phyloP scores from a whole-genome alignment of 2,888 invertebrate species.

The Mythimna ferrago region DNA sequence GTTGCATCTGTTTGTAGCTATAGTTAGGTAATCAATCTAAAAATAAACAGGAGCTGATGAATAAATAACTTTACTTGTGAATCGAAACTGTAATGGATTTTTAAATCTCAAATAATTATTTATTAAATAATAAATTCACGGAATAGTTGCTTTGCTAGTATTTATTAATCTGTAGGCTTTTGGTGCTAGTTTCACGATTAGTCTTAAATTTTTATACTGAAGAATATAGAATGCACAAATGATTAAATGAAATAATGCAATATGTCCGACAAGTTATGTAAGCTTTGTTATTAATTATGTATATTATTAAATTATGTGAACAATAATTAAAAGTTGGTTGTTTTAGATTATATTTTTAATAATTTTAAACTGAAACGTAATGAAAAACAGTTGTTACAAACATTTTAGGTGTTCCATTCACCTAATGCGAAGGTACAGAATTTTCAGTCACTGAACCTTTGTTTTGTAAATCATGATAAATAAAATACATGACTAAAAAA shows the following conservation, averaged over 20 bases:
- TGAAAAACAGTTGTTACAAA: background rate
- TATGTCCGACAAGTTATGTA: slow-evolving; percentile 36
- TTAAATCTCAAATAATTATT: slow-evolving; percentile 50
- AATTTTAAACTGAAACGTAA: background rate
- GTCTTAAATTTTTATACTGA: slow-evolving; percentile 77
- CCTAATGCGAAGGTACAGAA: background rate
- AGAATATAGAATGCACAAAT: slow-evolving; percentile 76
- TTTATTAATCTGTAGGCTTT: slow-evolving; percentile 77
- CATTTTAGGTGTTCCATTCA: background rate
- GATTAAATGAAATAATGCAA: slow-evolving; percentile 41
- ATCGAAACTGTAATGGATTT: slow-evolving; percentile 39
- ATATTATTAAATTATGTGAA: slow-evolving; percentile 19
- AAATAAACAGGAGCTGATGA: background rate
- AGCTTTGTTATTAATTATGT: slow-evolving; percentile 25
- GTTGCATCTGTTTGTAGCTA: slow-evolving; percentile 17
- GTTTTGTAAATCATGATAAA: too few relatives aligned
- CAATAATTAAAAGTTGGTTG: slow-evolving; percentile 19
- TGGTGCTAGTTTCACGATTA: slow-evolving; percentile 84
- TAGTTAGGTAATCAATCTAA: slow-evolving; percentile 17
- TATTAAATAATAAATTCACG: slow-evolving; percentile 59
- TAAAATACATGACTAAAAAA: too few relatives aligned
- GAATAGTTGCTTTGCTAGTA: slow-evolving; percentile 76
- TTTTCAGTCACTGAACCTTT: background rate
- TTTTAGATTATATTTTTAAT: slow-evolving; percentile 4
- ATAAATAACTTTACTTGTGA: slow-evolving; percentile 19